Base-by-base conservation (phyloP, 2,888 invertebrate species). In the Dione vanillae region DNA sequence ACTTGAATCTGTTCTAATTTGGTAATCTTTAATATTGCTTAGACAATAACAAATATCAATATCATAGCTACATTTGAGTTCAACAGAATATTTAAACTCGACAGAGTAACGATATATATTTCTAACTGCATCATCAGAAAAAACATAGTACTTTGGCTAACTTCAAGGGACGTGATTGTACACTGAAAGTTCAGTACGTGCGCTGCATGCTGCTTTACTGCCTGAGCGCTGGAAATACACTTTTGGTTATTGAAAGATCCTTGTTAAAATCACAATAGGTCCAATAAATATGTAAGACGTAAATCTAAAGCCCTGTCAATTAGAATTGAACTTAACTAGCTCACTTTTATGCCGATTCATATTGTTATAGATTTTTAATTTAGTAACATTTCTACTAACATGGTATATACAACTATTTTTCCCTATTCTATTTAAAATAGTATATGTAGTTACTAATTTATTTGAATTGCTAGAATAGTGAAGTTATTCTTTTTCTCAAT, bases 151-250 rank as follows among this genome's bases (percentile, higher is more conserved):
- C 52, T 64, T 20, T n/a, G 51, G 45, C 65, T 51, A 61, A 65
- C 68, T 71, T 68, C 47, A 20, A 68, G 54, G 37, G 37, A 19
- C 9, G 68, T 45, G 65, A 68, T 65, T 71, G 68, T 61, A 47
- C 61, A 67, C 66, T 70, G 66, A 62, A 67, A 67, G 70, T 70
- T 62, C n/a, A 67, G n/a, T n/a, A n/a, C n/a, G n/a, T n/a, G n/a
- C n/a, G n/a, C n/a, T n/a, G n/a, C n/a, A n/a, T n/a, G n/a, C n/a
- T n/a, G n/a, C n/a, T n/a, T n/a, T n/a, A n/a, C n/a, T n/a, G n/a
- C n/a, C n/a, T n/a, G n/a, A n/a, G n/a, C 43, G 58, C 56, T 27
- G 41, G 51, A 27, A 61, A 51, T 35, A 52, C 45, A 37, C 37
- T 62, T 54, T 52, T 62, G 51, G 67, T 68, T 68, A 68, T 62